Evolutionary conservation across 2,888 invertebrate genomes (phyloP).

Genomic region (Uloborus plumipes): DNA sequence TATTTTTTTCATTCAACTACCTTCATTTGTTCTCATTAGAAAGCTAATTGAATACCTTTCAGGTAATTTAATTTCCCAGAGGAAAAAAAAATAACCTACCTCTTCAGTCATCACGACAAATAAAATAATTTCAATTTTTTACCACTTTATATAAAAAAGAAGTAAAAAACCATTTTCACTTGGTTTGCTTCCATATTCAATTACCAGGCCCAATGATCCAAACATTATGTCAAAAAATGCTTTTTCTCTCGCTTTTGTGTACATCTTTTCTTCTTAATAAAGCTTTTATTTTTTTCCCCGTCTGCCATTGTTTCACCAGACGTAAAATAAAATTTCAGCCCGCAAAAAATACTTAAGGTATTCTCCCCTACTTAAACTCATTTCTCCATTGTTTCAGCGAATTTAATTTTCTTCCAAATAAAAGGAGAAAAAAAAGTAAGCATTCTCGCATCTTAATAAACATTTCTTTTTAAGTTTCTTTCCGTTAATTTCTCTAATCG

Average conservation of each 20-base stretch:
- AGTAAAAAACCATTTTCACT: background rate
- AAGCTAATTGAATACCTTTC: conserved; percentile 39
- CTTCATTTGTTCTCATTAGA: conserved; percentile 38
- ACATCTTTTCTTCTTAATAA: conserved; percentile 19
- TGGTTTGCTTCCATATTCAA: conserved; percentile 11
- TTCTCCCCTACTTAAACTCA: conserved; percentile 24
- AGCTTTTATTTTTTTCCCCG: conserved; percentile 15
- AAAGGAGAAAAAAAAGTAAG: conserved; percentile 11
- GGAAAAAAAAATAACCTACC: conserved; percentile 16
- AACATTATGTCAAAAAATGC: conserved; percentile 60
- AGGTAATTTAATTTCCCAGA: conserved; percentile 44
- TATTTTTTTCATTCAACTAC: conserved; percentile 7
- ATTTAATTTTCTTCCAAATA: conserved; percentile 46
- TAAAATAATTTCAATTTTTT: conserved; percentile 13
- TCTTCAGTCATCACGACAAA: background rate
- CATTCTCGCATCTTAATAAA: conserved; percentile 55
- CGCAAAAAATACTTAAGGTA: conserved; percentile 1
- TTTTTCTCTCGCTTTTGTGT: conserved; percentile 1
- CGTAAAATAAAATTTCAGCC: conserved; percentile 15
- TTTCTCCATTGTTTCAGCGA: conserved; percentile 48
- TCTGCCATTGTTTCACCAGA: conserved; percentile 48
- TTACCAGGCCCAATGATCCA: conserved; percentile 53
- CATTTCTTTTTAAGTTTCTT: conserved; percentile 54
- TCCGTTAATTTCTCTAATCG: conserved; percentile 60
- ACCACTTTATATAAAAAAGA: background rate